Base-by-base conservation (phyloP, 2,113 vertebrate genomes). In the Vidua macroura region DNA sequence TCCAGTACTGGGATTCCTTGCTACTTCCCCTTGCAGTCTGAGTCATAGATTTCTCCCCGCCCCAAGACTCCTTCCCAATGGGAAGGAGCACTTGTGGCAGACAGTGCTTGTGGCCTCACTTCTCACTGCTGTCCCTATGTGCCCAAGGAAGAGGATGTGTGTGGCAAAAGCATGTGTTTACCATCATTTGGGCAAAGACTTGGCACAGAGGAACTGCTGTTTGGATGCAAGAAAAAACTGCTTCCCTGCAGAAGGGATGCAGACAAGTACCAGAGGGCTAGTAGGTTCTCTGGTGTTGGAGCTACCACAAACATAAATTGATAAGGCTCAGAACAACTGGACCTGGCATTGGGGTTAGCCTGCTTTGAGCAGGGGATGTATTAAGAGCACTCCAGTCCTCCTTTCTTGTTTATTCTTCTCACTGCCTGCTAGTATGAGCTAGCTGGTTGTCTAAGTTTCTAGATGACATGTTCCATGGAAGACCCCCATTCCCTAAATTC, bases 21-120 rank as follows among this genome's bases (percentile, higher is more conserved):
- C 19, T 39, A 27, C 56, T 64, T 75, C 10, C 11, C 27, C 1
- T 1, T 4, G 30, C 43, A 44, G 33, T 23, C 41, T 33, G 37
- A 77, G 37, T 33, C 2, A 2, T 10, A 70, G 35, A 66, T 59
- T 21, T 31, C 20, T 66, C 10, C 37, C 24, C 0, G 0, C 20
- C 14, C 23, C 41, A 33, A 49, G 55, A 81, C 20, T 39, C 41
- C n/a, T 59, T 87, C 28, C 31, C 49, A 30, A 4, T 0, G 3
- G 31, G 41, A 41, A 41, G 41, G 41, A 41, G 41, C 13, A 12
- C 12, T 41, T 41, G 41, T 41, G 41, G 23, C 11, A 11, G 30
- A 35, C 9, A 60, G n/a, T 22, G 19, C 20, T 33, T 9, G 5
- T 44, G 56, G 62, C 23, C 33, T 67, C 46, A 7, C 0, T 0